phyloP scores from a whole-genome alignment of 2,888 invertebrate genomes.

The Ceriagrion tenellum region DNA sequence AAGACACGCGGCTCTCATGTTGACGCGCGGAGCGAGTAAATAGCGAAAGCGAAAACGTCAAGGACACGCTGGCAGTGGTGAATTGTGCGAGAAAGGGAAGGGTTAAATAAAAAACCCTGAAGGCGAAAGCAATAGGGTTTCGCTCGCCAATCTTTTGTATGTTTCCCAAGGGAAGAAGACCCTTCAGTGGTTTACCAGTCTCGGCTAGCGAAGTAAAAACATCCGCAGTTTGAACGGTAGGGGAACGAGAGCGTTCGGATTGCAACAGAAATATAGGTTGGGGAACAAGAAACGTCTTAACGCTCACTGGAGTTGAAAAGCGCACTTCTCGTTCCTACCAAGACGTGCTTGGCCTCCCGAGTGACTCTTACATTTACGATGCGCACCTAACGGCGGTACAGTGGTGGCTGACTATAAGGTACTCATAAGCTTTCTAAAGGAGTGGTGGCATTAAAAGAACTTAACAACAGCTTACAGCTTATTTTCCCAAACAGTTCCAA shows the following conservation, averaged over 20 bases:
- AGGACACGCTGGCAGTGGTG: neutral
- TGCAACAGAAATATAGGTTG: neutral
- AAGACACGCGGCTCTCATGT: too few species aligned
- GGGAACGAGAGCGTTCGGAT: neutral
- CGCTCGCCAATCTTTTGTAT: neutral
- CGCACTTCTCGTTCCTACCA: neutral
- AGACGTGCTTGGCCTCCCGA: neutral
- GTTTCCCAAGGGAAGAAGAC: neutral
- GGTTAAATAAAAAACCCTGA: neutral
- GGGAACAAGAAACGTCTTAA: neutral
- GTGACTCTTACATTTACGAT: too few species aligned
- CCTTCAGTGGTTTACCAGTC: neutral
- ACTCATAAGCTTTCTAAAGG: too few species aligned
- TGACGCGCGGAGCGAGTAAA: too few species aligned
- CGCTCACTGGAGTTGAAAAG: neutral
- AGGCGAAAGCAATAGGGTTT: neutral
- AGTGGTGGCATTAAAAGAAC: too few species aligned
- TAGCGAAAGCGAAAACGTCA: neutral
- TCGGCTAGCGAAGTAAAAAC: neutral
- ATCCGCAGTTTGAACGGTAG: neutral
- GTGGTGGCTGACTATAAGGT: too few species aligned
- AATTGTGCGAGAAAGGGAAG: neutral
- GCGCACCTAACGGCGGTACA: too few species aligned
- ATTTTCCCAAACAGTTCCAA: too few species aligned
- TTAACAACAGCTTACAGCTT: too few species aligned